phyloP scores from a whole-genome alignment of 2,113 vertebrate genomes.

The Corvus cornix region DNA sequence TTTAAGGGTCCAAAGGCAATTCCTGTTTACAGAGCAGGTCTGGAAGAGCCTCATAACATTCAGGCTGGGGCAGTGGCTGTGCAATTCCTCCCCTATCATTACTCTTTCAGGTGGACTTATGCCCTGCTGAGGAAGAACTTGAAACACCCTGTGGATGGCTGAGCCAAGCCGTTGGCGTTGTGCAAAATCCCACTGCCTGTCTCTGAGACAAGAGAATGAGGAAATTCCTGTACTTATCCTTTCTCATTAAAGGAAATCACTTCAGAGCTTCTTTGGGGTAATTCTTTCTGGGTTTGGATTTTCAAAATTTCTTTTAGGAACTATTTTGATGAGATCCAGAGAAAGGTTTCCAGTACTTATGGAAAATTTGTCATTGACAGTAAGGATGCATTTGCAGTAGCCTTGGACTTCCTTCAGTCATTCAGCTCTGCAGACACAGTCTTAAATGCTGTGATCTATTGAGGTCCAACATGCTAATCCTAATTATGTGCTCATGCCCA shows the following conservation, averaged over 20 bases:
- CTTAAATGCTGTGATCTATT: background rate
- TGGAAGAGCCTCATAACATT: background rate
- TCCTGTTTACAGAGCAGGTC: constrained; percentile 10
- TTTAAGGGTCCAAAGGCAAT: constrained; percentile 34
- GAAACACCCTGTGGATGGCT: rapidly evolving
- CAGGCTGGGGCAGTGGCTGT: background rate
- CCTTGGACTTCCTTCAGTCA: background rate
- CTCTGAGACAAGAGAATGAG: background rate
- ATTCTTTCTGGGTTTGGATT: background rate
- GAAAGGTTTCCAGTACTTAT: background rate
- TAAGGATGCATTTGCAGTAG: background rate
- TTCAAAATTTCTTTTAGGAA: background rate
- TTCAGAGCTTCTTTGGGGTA: background rate
- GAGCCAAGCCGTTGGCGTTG: background rate
- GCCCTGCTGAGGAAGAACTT: background rate
- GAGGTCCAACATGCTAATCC: background rate
- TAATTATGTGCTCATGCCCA: background rate
- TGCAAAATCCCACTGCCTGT: background rate
- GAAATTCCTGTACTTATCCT: background rate
- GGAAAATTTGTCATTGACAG: background rate
- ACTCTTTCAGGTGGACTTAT: background rate
- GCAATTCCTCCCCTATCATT: background rate
- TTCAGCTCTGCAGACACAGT: background rate
- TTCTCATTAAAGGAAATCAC: background rate
- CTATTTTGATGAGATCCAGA: background rate